Conservation (phyloP, 2,113 vertebrate genomes). For the Rafetus swinhoei region DNA sequence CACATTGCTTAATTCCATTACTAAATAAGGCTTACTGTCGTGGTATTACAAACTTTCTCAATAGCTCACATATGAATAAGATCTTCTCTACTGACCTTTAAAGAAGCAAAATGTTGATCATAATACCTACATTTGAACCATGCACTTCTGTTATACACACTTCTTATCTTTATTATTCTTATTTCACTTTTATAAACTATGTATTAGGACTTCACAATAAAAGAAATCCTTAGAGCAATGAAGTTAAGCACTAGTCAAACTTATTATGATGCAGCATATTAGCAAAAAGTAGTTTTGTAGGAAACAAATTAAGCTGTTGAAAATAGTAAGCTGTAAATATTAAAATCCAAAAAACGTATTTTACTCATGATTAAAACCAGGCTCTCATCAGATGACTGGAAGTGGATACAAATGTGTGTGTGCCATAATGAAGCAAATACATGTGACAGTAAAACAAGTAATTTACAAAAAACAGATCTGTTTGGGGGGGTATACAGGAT, state of each 20-base stretch:
- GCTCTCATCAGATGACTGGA: not conserved
- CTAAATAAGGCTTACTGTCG: not conserved
- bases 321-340: not conserved
- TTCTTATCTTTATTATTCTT: conserved; percentile 46
- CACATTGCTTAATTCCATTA: conserved; percentile 1
- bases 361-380: not conserved
- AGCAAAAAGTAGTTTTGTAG: not conserved
- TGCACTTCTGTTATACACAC: conserved; percentile 8
- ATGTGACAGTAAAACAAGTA: not conserved
- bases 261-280: not conserved
- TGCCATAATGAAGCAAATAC: not conserved
- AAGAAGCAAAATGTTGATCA: not conserved
- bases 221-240: conserved; percentile 10
- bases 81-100: conserved; percentile 11
- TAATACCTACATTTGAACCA: conserved; percentile 12
- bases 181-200: not conserved
- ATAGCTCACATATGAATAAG: conserved; percentile 26
- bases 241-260: not conserved
- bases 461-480: not conserved
- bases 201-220: conserved; percentile 54
- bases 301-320: conserved; percentile 23
- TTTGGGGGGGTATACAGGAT: not conserved
- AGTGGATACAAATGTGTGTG: not conserved
- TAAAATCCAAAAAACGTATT: not conserved
- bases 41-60: conserved; percentile 28